Evolutionary conservation across 2,888 invertebrate genomes (phyloP), one percentile per base, ranked within the genome.

Genomic region (Temnothorax ravouxi): DNA sequence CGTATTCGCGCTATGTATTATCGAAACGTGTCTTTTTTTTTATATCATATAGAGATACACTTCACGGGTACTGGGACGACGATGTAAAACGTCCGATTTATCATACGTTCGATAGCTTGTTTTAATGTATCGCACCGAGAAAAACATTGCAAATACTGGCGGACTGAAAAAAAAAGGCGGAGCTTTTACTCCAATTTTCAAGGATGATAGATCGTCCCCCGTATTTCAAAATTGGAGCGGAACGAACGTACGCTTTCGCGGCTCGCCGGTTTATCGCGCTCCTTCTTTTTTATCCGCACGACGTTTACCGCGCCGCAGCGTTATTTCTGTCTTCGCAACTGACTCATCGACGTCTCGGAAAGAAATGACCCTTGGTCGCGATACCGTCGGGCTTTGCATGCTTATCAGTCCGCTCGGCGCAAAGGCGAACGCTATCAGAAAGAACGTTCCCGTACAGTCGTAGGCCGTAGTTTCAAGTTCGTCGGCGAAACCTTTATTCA

Each of bases 161-260:
- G 79, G 21, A 72, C 34, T 38, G 44, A 80, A 79, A 79, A 79
- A 69, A 59, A 77, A 54, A 54, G 41, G 29, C 77, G 69, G 79
- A 72, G 79, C 79, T 80, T 80, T 80, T 80, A 80, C 79, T 80
- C 79, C 59, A 80, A 80, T 80, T 80, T 80, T 80, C 79, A 80
- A 80, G 79, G 13, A 80, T 80, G 79, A 80, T 80, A 80, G 79
- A 80, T 80, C 72, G 79, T 71, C 18, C 25, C 21, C 47, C 72
- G 79, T 80, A 80, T 80, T 80, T 80, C 47, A 80, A 80, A 80
- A 80, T 80, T 80, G 79, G 50, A 80, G 72, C 71, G 38, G 44
- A 72, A 80, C 79, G 72, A 72, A 59, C 79, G 71, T 61, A 34
- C 59, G 71, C 34, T 59, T 38, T 56, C 74, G 50, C 74, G 50